These are phyloP conservation scores for Myotis pilosus DNA, from an alignment of 2,797 vertebrate genomes.

Conservation along the genomic window DNA sequence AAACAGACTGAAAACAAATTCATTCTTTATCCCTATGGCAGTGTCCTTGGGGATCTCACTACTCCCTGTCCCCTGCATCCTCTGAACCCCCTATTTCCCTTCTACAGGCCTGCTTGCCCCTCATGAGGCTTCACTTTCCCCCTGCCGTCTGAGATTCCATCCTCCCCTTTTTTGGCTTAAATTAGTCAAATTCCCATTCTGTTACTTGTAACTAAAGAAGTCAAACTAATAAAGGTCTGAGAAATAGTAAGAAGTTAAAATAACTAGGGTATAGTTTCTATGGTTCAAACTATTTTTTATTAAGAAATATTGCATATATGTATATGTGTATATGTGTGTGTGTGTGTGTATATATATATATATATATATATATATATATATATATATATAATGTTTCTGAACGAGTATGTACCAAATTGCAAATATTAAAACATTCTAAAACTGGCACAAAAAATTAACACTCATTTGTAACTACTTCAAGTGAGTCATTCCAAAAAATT, in stretches of 20 bases:
- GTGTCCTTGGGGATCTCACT: neutral
- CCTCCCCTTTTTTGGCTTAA: neutral
- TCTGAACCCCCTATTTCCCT: neutral
- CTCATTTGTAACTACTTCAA: conserved; percentile 47
- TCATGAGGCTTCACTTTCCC: neutral
- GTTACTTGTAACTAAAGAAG: neutral
- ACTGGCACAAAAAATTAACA: conserved; percentile 56
- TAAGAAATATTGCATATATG: neutral
- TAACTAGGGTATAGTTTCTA: neutral
- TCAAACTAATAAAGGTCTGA: conserved; percentile 2
- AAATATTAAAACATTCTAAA: conserved; percentile 40
- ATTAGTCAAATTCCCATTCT: conserved; percentile 18
- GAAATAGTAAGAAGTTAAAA: conserved; percentile 24
- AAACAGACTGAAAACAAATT: neutral
- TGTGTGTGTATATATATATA: accelerated
- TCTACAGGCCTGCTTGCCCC: neutral
- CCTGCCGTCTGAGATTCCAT: neutral
- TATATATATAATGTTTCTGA: neutral
- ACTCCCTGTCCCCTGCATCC: neutral
- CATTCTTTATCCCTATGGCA: neutral
- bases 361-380: no score
- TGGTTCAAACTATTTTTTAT: neutral
- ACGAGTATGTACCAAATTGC: neutral
- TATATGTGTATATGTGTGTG: no score
- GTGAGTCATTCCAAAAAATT: conserved; percentile 15